Base-by-base conservation (phyloP, 2,113 vertebrate species). In the Paracanthobrama guichenoti region DNA sequence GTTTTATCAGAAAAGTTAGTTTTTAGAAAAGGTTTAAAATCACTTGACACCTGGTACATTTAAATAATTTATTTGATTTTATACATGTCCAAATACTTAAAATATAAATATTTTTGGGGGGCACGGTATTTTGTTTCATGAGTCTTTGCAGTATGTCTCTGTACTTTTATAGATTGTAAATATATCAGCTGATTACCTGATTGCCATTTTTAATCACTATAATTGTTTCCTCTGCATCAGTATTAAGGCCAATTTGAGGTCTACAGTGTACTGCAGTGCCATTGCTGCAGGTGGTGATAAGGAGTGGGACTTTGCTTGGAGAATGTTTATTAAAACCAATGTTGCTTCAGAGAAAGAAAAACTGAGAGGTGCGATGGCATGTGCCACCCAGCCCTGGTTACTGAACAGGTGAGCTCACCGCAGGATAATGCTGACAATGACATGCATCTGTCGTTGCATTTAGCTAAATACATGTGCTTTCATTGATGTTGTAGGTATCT, bases 271-370 rank as follows among this genome's bases (percentile, higher is more conserved):
- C 94, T 99, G 98, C 91, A 96, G 91, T 0, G 96, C 95, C 6
- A 95, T 99, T 0, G 92, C 95, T 78, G 90, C 89, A 0, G 98
- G 97, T 0, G 94, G 93, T 0, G 89, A 84, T 48, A 4, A 0
- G 0, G 95, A 96, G 87, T 99, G 98, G 98, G 0, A 96, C 9
- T 98, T 98, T 78, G 92, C 92, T 57, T 98, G 96, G 97, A 0
- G 1, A 0, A 64, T 92, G 90, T 98, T 98, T 87, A 0, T 0
- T 0, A 81, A 31, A 0, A 88, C 95, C 31, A 55, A 64, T 0
- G 90, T 96, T 0, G 95, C 97, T 0, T 93, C 79, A 0, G 98
- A 99, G 89, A 95, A 95, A 0, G 97, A 98, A 16, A 98, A 96
- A 84, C 95, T 99, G 22, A 94, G 97, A 0, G 4, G 86, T 0